Evolutionary conservation across 2,113 vertebrate genomes (phyloP).

Genomic region (Podilymbus podiceps): DNA sequence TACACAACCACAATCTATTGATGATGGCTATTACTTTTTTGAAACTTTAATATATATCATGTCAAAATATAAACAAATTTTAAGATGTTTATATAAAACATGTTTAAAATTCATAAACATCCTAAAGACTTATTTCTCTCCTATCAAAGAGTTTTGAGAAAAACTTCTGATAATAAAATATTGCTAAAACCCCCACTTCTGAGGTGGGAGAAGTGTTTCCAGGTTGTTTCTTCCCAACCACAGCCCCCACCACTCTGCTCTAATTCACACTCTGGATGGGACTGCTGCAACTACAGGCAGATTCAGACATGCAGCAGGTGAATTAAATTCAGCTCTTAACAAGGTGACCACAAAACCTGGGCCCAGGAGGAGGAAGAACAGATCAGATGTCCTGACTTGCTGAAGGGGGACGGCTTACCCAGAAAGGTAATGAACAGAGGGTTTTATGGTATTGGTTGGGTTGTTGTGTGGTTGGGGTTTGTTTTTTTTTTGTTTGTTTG

Average conservation of each 20-base stretch:
- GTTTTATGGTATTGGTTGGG: not conserved
- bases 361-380: not conserved
- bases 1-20: not conserved
- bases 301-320: not conserved
- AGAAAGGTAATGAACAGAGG: not conserved
- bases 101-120: not conserved
- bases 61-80: not conserved
- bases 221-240: not conserved
- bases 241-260: not conserved
- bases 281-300: not conserved
- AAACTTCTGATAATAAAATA: not conserved
- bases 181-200: not conserved
- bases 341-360: not conserved
- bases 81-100: not conserved
- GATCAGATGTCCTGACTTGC: not conserved
- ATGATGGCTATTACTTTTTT: not conserved
- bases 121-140: not conserved
- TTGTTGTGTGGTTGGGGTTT: no score
- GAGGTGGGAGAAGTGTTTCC: not conserved
- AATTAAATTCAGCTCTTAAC: not conserved
- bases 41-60: not conserved
- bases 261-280: not conserved
- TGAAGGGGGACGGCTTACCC: not conserved
- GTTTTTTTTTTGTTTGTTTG: no score
- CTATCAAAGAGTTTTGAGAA: not conserved